phyloP scores from a whole-genome alignment of 2,797 vertebrate genomes.

The Spinus olivaceus region DNA sequence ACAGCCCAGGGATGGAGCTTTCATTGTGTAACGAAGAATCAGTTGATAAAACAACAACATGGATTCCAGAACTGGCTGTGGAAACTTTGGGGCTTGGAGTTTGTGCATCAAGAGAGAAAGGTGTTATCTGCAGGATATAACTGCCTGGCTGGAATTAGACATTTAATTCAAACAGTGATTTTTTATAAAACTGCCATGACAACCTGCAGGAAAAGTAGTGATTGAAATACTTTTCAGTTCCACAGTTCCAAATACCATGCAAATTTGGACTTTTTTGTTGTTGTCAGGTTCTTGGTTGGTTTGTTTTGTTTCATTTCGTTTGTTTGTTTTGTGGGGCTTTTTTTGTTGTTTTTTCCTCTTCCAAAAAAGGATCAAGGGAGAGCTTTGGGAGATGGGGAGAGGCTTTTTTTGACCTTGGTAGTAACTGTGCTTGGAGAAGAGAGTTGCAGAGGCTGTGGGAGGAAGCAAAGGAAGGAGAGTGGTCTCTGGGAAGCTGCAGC shows the following conservation, averaged over 20 bases:
- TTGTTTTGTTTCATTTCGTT: not conserved
- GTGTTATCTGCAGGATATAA: not conserved
- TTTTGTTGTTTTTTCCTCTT: not conserved
- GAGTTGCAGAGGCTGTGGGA: not conserved
- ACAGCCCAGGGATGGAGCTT: not conserved
- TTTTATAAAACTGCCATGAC: not conserved
- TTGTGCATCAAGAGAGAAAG: not conserved
- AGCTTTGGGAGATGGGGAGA: not conserved
- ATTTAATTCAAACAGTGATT: not conserved
- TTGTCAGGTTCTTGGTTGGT: fast-evolving
- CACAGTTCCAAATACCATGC: not conserved
- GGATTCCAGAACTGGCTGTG: not conserved
- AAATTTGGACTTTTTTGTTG: not conserved
- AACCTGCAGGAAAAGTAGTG: not conserved
- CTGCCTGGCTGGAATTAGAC: not conserved
- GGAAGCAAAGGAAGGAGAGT: not conserved
- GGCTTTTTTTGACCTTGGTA: not conserved
- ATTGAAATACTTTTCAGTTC: not conserved
- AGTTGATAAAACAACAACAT: not conserved
- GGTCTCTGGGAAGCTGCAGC: not conserved
- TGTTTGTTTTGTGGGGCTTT: not conserved
- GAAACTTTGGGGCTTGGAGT: not conserved
- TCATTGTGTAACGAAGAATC: not conserved
- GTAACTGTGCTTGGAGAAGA: not conserved
- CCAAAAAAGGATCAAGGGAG: not conserved